These are phyloP conservation scores for Apoda limacodes DNA, from an alignment of 2,888 invertebrate species.

Conservation along the genomic window DNA sequence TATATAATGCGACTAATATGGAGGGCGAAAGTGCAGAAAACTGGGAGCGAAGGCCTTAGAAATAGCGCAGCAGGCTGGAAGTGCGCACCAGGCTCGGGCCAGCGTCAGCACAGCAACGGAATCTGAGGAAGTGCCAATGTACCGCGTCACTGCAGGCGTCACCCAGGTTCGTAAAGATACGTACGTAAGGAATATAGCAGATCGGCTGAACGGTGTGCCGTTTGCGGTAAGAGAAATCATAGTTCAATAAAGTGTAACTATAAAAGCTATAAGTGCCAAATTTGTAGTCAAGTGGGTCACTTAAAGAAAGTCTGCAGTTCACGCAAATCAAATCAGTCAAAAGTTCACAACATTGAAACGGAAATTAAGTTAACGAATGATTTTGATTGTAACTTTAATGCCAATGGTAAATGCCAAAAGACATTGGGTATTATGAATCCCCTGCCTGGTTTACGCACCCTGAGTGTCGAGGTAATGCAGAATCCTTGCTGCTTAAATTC, in stretches of 20 bases:
- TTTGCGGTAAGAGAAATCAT: slow-evolving; percentile 11
- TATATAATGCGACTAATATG: slow-evolving; percentile 11
- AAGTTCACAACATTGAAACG: too few relatives aligned
- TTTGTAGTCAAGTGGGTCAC: slow-evolving; percentile 12
- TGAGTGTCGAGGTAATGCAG: too few relatives aligned
- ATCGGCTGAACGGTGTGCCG: slow-evolving; percentile 3
- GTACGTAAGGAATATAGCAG: too few relatives aligned
- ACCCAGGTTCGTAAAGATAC: too few relatives aligned
- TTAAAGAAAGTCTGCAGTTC: slow-evolving; percentile 13
- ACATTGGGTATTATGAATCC: too few relatives aligned
- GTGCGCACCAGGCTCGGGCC: slow-evolving; percentile 1
- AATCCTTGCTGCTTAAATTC: too few relatives aligned
- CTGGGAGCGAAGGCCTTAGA: slow-evolving; percentile 10
- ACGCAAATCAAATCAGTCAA: too few relatives aligned
- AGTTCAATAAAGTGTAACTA: slow-evolving; percentile 9
- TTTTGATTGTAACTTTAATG: too few relatives aligned
- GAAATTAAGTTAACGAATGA: too few relatives aligned
- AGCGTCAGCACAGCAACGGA: neutral
- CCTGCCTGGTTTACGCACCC: too few relatives aligned
- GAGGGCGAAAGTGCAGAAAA: slow-evolving; percentile 11
- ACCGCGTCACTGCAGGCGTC: neutral
- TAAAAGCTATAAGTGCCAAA: slow-evolving; percentile 9
- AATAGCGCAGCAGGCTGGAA: too few relatives aligned
- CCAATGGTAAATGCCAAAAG: too few relatives aligned
- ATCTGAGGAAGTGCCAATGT: slow-evolving; percentile 13